Conservation (phyloP, 2,888 invertebrate genomes). For the Sphaeridia pumilis region DNA sequence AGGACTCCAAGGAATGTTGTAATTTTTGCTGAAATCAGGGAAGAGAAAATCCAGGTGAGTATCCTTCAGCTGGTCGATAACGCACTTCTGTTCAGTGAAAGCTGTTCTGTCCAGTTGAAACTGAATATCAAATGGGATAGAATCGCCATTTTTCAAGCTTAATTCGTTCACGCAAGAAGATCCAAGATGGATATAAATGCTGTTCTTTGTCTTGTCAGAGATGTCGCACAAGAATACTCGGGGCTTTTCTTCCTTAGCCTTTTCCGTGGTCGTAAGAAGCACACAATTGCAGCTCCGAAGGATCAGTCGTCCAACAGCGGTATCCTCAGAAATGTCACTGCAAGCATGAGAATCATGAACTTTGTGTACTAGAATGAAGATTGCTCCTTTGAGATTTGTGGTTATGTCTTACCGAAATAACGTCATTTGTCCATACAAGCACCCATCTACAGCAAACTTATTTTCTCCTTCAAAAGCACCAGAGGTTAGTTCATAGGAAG, state of each 20-base stretch:
- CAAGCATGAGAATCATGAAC: too few relatives aligned
- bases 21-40: conserved; percentile 53
- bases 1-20: conserved; percentile 57
- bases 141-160: conserved; percentile 47
- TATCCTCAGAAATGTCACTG: conserved; percentile 67
- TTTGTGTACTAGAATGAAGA: too few relatives aligned
- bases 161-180: conserved; percentile 53
- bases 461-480: conserved; percentile 33
- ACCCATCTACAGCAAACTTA: conserved; percentile 31
- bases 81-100: conserved; percentile 73
- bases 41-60: conserved; percentile 53
- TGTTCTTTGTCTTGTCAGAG: conserved; percentile 67
- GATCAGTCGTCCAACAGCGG: conserved; percentile 64
- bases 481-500: conserved; percentile 23
- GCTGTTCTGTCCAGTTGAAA: conserved; percentile 68
- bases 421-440: conserved; percentile 31
- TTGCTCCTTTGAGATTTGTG: too few relatives aligned
- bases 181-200: conserved; percentile 60
- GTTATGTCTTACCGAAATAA: conserved; percentile 31
- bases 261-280: conserved; percentile 44
- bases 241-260: conserved; percentile 22
- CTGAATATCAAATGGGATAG: conserved; percentile 54
- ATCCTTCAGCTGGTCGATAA: conserved; percentile 61
- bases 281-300: conserved; percentile 63
- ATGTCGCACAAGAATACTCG: conserved; percentile 61